These are phyloP conservation scores for Selenia dentaria DNA, from an alignment of 2,888 invertebrate species.

Conservation along the genomic window DNA sequence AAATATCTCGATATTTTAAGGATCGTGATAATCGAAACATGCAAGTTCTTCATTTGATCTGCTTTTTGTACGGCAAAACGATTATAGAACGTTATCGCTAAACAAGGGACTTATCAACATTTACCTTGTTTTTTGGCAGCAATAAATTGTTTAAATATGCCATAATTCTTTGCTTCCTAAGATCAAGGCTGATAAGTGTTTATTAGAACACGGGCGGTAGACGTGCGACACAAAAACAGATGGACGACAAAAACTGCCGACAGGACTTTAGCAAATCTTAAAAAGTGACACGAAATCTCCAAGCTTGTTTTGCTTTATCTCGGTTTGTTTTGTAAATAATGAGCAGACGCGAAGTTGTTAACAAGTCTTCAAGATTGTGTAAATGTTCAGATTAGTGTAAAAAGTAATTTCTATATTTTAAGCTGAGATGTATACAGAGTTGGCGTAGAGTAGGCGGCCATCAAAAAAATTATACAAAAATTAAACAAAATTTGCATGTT, in stretches of 20 bases:
- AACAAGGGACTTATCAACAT: slow-evolving; percentile 69
- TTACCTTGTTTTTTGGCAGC: slow-evolving; percentile 71
- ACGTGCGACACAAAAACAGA: slow-evolving; percentile 63
- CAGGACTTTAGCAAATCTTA: slow-evolving; percentile 59
- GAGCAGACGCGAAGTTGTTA: slow-evolving; percentile 64
- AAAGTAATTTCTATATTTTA: too few species aligned
- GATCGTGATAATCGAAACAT: neutral
- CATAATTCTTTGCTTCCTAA: slow-evolving; percentile 78
- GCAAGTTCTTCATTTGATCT: neutral
- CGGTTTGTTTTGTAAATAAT: slow-evolving; percentile 73
- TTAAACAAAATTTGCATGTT: too few species aligned
- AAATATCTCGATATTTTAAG: neutral
- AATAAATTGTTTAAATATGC: slow-evolving; percentile 80
- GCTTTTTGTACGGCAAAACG: slow-evolving; percentile 50
- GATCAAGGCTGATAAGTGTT: slow-evolving; percentile 73
- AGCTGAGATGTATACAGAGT: too few species aligned
- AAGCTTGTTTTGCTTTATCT: slow-evolving; percentile 66
- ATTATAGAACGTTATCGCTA: slow-evolving; percentile 64
- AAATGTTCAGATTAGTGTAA: slow-evolving; percentile 28
- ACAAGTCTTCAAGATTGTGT: slow-evolving; percentile 52
- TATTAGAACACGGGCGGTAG: slow-evolving; percentile 79
- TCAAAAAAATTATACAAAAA: too few species aligned
- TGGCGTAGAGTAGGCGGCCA: too few species aligned
- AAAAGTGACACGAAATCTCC: slow-evolving; percentile 56
- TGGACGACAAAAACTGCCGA: slow-evolving; percentile 54